Conservation (phyloP, 1,140 invertebrate genomes). For the Lanistes nyassanus region DNA sequence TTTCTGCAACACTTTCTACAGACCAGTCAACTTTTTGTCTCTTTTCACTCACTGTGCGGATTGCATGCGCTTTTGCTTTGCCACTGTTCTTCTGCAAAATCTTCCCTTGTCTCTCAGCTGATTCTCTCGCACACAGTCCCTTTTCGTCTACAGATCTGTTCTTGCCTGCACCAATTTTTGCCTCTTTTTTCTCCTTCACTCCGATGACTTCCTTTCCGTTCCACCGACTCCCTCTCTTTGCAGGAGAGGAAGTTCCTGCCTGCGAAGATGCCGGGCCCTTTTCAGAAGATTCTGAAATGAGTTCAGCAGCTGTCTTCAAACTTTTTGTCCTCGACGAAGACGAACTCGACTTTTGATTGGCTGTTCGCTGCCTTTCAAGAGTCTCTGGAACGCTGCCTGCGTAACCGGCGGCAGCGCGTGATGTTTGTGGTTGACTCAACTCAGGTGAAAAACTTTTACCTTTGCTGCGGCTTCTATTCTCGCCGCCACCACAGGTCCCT, state of each 20-base stretch:
- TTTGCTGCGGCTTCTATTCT: neutral
- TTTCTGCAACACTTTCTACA: too few relatives aligned
- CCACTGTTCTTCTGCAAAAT: too few relatives aligned
- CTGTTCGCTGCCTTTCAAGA: neutral
- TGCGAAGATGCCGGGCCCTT: neutral
- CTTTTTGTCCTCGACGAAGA: conserved; percentile 8
- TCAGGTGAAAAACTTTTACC: conserved; percentile 14
- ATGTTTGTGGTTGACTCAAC: neutral
- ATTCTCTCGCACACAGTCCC: too few relatives aligned
- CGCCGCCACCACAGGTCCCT: too few relatives aligned
- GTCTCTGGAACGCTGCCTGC: conserved; percentile 6
- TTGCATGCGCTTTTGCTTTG: too few relatives aligned
- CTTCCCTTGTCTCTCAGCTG: too few relatives aligned
- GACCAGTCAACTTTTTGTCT: too few relatives aligned
- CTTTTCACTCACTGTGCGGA: too few relatives aligned
- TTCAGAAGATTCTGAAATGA: neutral
- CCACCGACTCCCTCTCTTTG: conserved; percentile 2
- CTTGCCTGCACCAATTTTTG: neutral
- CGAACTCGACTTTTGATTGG: neutral
- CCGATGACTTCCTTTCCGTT: neutral
- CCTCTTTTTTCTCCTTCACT: conserved; percentile 2
- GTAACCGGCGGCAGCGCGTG: neutral
- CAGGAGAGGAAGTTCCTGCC: neutral
- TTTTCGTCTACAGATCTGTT: neutral
- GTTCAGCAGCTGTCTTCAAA: conserved; percentile 9